phyloP scores from a whole-genome alignment of 2,888 invertebrate genomes.

The Pocota personata region DNA sequence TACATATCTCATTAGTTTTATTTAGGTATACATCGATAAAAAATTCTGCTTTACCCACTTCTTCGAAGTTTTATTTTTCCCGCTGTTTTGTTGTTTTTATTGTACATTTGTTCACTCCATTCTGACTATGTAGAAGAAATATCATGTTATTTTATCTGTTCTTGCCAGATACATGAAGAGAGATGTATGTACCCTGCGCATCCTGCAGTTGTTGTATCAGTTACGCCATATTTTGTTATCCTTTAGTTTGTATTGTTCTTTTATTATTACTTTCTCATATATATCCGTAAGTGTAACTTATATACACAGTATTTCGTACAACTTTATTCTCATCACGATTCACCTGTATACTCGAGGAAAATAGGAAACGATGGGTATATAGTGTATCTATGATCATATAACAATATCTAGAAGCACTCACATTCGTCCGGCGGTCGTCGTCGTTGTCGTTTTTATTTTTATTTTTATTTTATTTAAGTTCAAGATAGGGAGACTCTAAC shows the following conservation, averaged over 20 bases:
- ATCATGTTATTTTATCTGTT: constrained; percentile 10
- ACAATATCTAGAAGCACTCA: constrained; percentile 40
- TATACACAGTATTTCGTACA: constrained; percentile 27
- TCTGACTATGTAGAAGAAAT: background rate
- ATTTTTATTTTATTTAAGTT: constrained; percentile 27
- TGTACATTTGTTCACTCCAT: background rate
- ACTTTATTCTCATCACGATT: constrained; percentile 68
- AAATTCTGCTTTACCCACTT: background rate
- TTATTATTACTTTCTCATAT: constrained; percentile 21
- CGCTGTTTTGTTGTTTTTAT: background rate
- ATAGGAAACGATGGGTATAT: constrained; percentile 55
- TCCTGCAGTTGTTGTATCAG: constrained; percentile 26
- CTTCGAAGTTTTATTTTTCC: constrained; percentile 11
- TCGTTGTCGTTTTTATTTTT: constrained; percentile 2
- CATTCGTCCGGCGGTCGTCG: constrained; percentile 53
- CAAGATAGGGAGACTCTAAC: constrained; percentile 43
- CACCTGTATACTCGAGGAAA: constrained; percentile 54
- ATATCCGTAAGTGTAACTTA: background rate
- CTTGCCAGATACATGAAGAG: background rate
- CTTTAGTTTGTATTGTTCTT: constrained; percentile 39
- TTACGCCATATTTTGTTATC: constrained; percentile 52
- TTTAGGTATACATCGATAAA: constrained; percentile 23
- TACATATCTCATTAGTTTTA: background rate
- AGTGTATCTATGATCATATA: constrained; percentile 32
- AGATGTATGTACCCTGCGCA: constrained; percentile 10